Percentiles rank a stretch among this genome's conserved stretches.
These are phyloP conservation scores for Chymomyza procnemis DNA, from an alignment of 2,888 invertebrate species.

Conservation along the genomic window DNA sequence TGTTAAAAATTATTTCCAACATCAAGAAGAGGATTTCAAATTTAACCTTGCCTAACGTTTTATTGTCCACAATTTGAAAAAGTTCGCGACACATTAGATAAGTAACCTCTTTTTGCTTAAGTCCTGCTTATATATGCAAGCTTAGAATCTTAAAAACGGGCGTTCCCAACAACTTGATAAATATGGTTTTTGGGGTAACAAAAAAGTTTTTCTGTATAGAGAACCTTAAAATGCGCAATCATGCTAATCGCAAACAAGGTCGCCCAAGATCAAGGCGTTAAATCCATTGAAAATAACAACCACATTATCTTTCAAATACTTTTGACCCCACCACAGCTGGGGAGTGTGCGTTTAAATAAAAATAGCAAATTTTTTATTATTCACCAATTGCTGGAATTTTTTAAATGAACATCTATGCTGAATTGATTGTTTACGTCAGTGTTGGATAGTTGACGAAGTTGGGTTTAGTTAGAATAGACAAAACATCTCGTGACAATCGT, in stretches of 20 bases:
- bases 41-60: neutral
- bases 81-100: neutral
- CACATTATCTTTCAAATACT: slow-evolving; percentile 54
- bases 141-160: neutral
- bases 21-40: neutral
- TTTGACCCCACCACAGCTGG: slow-evolving; percentile 50
- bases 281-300: slow-evolving; percentile 52
- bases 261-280: slow-evolving; percentile 65
- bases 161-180: neutral
- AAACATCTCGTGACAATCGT: slow-evolving; percentile 1
- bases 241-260: slow-evolving; percentile 60
- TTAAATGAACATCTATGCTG: neutral
- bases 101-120: neutral
- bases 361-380: neutral
- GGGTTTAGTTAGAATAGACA: neutral
- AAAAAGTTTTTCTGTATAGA: slow-evolving; percentile 9
- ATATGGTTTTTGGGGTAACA: neutral
- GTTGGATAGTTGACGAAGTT: neutral
- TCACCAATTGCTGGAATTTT: neutral
- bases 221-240: slow-evolving; percentile 33
- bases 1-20: too few relatives aligned
- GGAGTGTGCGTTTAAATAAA: neutral
- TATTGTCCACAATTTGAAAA: neutral
- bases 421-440: neutral
- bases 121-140: neutral